Conservation (phyloP, 1,140 invertebrate species). For the Rhyzopertha dominica region DNA sequence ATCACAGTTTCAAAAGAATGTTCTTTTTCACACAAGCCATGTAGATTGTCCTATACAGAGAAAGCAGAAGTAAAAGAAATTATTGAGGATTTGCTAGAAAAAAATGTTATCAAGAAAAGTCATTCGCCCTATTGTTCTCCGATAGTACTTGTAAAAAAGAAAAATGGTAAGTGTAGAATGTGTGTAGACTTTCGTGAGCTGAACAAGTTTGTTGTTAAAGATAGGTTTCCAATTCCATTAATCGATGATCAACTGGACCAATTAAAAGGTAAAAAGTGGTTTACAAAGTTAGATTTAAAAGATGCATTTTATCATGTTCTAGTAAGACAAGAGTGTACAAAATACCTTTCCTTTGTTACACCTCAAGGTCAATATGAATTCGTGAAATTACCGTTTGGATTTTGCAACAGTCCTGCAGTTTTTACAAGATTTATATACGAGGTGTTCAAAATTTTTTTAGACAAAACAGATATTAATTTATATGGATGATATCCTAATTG, state of each 20-base stretch:
- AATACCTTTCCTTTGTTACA: conserved; percentile 26
- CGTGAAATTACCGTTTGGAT: conserved; percentile 25
- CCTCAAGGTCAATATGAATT: conserved; percentile 29
- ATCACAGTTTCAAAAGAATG: no score
- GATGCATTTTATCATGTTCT: conserved; percentile 35
- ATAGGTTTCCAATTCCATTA: conserved; percentile 28
- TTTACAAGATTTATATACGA: conserved; percentile 13
- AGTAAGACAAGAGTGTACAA: conserved; percentile 20
- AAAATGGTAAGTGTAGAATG: conserved; percentile 21
- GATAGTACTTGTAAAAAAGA: conserved; percentile 22
- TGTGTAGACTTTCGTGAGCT: conserved; percentile 30
- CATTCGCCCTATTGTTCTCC: no score
- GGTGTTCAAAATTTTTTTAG: conserved; percentile 11
- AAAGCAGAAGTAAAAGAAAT: no score
- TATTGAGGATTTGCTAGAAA: no score
- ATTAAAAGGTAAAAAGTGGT: conserved; percentile 23
- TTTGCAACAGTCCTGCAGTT: conserved; percentile 16
- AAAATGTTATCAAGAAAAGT: no score
- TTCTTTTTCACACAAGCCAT: no score
- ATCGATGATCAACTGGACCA: conserved; percentile 31
- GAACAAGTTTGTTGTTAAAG: conserved; percentile 29
- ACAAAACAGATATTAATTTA: conserved; percentile 16
- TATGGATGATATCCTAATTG: conserved; percentile 23
- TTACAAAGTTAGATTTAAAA: conserved; percentile 31
- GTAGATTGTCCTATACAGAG: no score